Evolutionary conservation across 2,888 invertebrate species (phyloP), one percentile per base, ranked within the genome.

Genomic region (Morpho achilles): DNA sequence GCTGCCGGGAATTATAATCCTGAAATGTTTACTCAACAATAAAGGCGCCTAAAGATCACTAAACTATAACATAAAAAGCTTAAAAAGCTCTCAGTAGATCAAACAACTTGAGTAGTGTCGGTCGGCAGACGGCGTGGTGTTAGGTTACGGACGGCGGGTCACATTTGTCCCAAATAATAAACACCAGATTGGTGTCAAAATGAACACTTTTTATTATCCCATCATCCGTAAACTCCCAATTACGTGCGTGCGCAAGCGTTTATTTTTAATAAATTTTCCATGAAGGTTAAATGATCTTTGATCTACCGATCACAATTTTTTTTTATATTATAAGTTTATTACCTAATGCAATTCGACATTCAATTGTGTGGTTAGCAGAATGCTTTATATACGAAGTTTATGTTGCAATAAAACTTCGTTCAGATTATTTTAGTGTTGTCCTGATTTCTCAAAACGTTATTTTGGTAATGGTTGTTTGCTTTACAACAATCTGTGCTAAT

Each of bases 81-180:
- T 87, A 89, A 90, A 90, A 90, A 88, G 87, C 90, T 87, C 88
- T 86, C 85, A 82, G 88, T 89, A 90, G 90, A 90, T 90, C 90
- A 90, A 90, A 90, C 90, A 90, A 82, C 76, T 79, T 69, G 80
- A 82, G 85, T 79, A 77, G 82, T 82, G 83, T 83, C 80, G 79
- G 80, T 77, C 75, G 82, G 75, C 87, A 84, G 82, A 76, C 87
- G 87, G 84, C 73, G 67, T 70, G 82, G 86, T 87, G 74, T 90
- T 71, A 67, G 77, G 79, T 90, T 85, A 79, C 90, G 64, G 65
- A 65, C 79, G 77, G 68, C 80, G 83, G 86, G 85, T 87, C 89
- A 82, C 89, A 87, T 84, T 90, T 84, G 87, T 82, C 80, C 80
- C 75, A 80, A 83, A 87, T 86, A 86, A 89, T 87, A 90, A 88